phyloP scores from a whole-genome alignment of 2,113 vertebrate species.

The Seriola quinqueradiata region DNA sequence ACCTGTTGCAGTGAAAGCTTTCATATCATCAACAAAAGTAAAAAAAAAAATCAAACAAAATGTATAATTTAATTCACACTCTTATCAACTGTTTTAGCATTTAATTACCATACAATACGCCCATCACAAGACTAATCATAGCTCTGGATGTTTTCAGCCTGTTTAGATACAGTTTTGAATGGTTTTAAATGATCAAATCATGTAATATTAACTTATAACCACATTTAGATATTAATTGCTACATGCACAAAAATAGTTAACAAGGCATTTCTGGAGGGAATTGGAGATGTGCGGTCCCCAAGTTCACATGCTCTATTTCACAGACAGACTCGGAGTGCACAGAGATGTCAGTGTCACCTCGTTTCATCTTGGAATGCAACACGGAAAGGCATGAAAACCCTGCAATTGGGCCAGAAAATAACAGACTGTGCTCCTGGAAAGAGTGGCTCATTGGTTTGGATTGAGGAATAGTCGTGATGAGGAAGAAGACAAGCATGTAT shows the following conservation, averaged over 20 bases:
- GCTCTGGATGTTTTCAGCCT: neutral
- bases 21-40: neutral
- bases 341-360: slow-evolving; percentile 59
- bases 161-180: neutral
- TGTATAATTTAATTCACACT: neutral
- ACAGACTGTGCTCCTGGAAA: slow-evolving; percentile 66
- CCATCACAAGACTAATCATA: neutral
- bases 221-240: slow-evolving; percentile 5
- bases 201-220: neutral
- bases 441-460: slow-evolving; percentile 62
- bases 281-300: slow-evolving; percentile 17
- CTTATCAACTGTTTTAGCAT: neutral
- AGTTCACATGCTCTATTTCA: slow-evolving; percentile 35
- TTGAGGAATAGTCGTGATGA: slow-evolving; percentile 55
- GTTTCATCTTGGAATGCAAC: slow-evolving; percentile 55
- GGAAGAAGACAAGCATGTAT: slow-evolving; percentile 68
- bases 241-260: neutral
- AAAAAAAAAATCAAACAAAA: neutral
- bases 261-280: neutral
- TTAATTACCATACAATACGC: neutral
- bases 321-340: slow-evolving; percentile 42
- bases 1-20: neutral
- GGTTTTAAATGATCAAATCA: neutral
- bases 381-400: slow-evolving; percentile 51
- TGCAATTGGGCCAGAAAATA: slow-evolving; percentile 70